Conservation (phyloP, 2,113 vertebrate species). For the Megalops atlanticus region DNA sequence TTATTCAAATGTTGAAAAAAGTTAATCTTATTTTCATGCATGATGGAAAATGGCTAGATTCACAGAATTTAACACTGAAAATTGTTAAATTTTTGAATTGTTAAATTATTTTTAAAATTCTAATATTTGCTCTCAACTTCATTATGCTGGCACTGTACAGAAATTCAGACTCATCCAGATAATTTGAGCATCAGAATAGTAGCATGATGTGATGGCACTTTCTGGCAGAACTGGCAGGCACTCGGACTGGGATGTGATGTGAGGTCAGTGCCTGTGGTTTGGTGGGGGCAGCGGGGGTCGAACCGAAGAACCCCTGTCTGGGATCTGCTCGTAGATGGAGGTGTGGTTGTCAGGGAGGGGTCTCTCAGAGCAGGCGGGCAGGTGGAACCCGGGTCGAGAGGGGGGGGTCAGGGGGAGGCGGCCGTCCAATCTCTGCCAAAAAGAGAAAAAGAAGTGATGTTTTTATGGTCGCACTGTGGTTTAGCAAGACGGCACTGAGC, state of each 20-base stretch:
- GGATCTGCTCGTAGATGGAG: conserved; percentile 51
- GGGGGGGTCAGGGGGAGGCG: conserved; percentile 6
- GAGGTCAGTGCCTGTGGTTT: conserved; percentile 1
- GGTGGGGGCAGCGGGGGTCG: conserved; percentile 36
- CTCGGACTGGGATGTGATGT: background rate
- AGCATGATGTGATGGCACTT: background rate
- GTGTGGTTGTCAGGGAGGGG: background rate
- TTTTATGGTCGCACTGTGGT: background rate
- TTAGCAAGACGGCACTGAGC: background rate
- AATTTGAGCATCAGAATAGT: too few relatives aligned
- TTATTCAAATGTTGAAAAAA: too few relatives aligned
- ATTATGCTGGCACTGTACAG: too few relatives aligned
- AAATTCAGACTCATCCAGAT: too few relatives aligned
- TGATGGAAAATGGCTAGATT: too few relatives aligned
- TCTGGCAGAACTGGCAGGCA: too few relatives aligned
- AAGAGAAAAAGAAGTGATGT: background rate
- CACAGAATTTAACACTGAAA: too few relatives aligned
- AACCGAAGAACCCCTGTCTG: conserved; percentile 29
- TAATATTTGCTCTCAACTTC: too few relatives aligned
- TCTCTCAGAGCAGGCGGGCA: conserved; percentile 7
- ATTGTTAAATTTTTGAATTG: too few relatives aligned
- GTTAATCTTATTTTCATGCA: too few relatives aligned
- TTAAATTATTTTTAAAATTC: too few relatives aligned
- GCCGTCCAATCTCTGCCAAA: conserved; percentile 18
- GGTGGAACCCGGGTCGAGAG: background rate